Conservation (phyloP, 2,888 invertebrate species). For the Eristalinus aeneus region DNA sequence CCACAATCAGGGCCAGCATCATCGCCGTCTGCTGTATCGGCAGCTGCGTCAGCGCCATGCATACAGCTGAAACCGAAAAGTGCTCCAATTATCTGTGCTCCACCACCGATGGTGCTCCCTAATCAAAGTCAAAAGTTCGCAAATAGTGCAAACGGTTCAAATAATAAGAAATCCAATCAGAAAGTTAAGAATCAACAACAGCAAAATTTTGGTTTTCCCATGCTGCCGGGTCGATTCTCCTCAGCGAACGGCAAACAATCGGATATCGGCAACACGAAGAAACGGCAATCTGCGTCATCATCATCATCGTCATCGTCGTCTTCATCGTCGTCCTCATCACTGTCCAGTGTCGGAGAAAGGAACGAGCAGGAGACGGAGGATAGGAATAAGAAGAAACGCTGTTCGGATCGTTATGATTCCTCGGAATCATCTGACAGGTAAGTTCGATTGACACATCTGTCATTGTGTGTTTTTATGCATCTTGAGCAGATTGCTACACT, state of each 20-base stretch:
- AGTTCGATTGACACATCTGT: constrained; percentile 75
- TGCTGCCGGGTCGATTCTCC: constrained; percentile 20
- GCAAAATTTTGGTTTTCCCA: constrained; percentile 40
- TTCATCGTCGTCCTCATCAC: background rate
- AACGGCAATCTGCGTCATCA: constrained; percentile 22
- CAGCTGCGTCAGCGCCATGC: constrained; percentile 19
- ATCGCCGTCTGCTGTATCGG: constrained; percentile 3
- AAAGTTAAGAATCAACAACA: constrained; percentile 36
- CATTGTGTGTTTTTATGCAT: background rate
- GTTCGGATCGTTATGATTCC: constrained; percentile 95
- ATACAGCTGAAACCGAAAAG: constrained; percentile 35
- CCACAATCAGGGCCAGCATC: constrained; percentile 8
- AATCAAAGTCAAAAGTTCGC: constrained; percentile 29
- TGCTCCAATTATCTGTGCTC: constrained; percentile 59
- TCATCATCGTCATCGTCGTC: background rate
- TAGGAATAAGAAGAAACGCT: constrained; percentile 91
- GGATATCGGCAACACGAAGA: background rate
- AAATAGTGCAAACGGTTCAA: constrained; percentile 14
- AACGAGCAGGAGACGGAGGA: constrained; percentile 81
- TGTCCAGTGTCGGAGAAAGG: background rate
- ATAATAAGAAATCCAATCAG: constrained; percentile 42
- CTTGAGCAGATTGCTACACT: background rate
- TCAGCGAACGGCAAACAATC: constrained; percentile 2
- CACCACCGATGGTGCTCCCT: constrained; percentile 51
- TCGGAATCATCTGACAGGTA: constrained; percentile 97